These are phyloP conservation scores for Enteromius radiatus DNA, from an alignment of 2,797 vertebrate genomes.

Conservation along the genomic window DNA sequence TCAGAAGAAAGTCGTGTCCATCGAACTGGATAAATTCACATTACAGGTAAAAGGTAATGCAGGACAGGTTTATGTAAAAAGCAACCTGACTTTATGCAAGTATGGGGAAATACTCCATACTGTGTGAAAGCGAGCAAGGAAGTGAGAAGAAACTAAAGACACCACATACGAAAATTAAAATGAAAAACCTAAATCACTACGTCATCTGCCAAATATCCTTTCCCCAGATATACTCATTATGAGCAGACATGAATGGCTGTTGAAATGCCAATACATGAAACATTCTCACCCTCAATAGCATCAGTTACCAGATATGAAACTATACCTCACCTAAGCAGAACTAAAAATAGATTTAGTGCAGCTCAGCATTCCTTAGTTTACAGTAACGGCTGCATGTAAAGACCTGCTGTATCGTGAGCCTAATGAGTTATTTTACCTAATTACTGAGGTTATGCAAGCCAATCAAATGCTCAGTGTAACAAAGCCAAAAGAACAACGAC, in stretches of 20 bases:
- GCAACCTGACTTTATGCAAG: not conserved
- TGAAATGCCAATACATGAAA: not conserved
- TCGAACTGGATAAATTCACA: not conserved
- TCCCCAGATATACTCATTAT: not conserved
- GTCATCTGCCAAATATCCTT: not conserved
- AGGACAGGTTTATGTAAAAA: not conserved
- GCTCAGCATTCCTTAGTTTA: conserved; percentile 28
- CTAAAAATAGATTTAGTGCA: conserved; percentile 30
- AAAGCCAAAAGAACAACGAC: conserved; percentile 7
- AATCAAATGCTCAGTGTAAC: conserved; percentile 13
- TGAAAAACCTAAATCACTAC: not conserved
- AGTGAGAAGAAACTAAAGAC: not conserved
- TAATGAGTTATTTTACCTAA: conserved; percentile 38
- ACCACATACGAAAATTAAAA: not conserved
- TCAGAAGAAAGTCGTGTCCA: not conserved
- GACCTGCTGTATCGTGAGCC: conserved; percentile 13
- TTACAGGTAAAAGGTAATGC: conserved; percentile 6
- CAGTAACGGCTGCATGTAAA: conserved; percentile 19
- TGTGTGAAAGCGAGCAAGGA: not conserved
- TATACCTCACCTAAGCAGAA: not conserved
- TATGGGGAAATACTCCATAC: not conserved
- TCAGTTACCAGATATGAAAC: not conserved
- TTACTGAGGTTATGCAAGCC: conserved; percentile 41
- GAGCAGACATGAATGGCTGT: not conserved
- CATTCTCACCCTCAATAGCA: not conserved